Evolutionary conservation across 2,888 invertebrate species (phyloP).

Genomic region (Nebria salina): DNA sequence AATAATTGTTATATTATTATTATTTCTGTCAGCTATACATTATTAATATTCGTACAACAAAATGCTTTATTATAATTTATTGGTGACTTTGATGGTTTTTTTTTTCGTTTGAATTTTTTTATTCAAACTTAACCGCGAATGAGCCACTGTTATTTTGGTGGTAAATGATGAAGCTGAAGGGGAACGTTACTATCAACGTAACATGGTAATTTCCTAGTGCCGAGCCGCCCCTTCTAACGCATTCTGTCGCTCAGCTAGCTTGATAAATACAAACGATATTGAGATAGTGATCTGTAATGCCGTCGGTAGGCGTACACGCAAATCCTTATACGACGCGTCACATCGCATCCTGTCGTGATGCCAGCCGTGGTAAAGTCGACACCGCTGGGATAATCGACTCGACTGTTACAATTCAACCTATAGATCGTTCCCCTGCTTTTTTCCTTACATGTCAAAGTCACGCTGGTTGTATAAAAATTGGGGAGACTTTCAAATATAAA

Average conservation of each 20-base stretch:
- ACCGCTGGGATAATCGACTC: slow-evolving; percentile 34
- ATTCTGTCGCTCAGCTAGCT: slow-evolving; percentile 21
- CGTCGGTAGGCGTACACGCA: slow-evolving; percentile 12
- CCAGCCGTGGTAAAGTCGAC: slow-evolving; percentile 3
- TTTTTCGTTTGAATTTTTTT: slow-evolving; percentile 33
- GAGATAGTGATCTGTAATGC: slow-evolving; percentile 39
- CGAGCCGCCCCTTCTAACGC: background rate
- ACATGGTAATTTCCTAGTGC: slow-evolving; percentile 44
- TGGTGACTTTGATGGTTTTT: no score
- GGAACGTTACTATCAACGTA: slow-evolving; percentile 39
- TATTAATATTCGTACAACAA: background rate
- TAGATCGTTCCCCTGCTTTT: background rate
- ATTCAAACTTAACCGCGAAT: slow-evolving; percentile 36
- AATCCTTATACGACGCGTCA: slow-evolving; percentile 10
- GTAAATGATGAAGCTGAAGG: slow-evolving; percentile 17
- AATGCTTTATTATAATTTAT: background rate
- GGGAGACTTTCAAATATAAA: background rate
- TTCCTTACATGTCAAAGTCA: slow-evolving; percentile 6
- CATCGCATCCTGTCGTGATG: slow-evolving; percentile 17
- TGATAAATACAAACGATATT: slow-evolving; percentile 47
- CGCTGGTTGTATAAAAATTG: background rate
- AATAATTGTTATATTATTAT: background rate
- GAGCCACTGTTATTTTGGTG: background rate
- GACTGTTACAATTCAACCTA: background rate
- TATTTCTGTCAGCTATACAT: no score